Evolutionary conservation across 2,888 invertebrate genomes (phyloP), one percentile per base, ranked within the genome.

Genomic region (Bugulina stolonifera): DNA sequence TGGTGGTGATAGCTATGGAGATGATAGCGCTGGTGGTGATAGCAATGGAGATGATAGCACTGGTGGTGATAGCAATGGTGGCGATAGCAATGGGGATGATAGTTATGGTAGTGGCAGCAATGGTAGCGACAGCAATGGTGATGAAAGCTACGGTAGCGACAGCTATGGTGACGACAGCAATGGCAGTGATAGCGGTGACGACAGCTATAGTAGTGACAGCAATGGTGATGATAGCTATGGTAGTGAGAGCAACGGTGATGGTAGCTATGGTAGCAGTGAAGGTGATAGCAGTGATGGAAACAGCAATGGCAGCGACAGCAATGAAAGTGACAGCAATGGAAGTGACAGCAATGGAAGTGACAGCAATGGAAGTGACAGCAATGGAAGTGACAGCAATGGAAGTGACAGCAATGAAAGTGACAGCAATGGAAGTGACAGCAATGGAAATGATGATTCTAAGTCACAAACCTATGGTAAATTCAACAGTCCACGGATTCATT

Each of bases 271-370:
- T 43, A 23, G 55, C 23, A 25, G n/a, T 23, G 55, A 25, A 5
- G n/a, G 57, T 25, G n/a, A 10, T 57, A 57, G 3, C n/a, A 23
- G 27, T 64, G 27, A 64, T 64, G 27, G 32, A 5, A 32, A 32
- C 27, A 64, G 32, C 32, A 34, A 32, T 32, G 27, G 29, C 14
- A n/a, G 32, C 32, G 27, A 32, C 34, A 32, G 27, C 10, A 32
- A 32, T 64, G 32, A 64, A 29, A 32, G 64, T 27, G 64, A 64
- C 32, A 32, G 64, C 27, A 64, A 64, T 64, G 27, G 64, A 14
- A 32, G 32, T 64, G 34, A 27, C 27, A 64, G 32, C 27, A 64
- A 32, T 32, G 32, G n/a, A 29, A n/a, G 64, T 64, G 27, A 64
- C 32, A 34, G 64, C 34, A 27, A 64, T 64, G 34, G 64, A 29